Evolutionary conservation across 2,113 vertebrate species (phyloP).

Genomic region (Corythornis vintsioides): DNA sequence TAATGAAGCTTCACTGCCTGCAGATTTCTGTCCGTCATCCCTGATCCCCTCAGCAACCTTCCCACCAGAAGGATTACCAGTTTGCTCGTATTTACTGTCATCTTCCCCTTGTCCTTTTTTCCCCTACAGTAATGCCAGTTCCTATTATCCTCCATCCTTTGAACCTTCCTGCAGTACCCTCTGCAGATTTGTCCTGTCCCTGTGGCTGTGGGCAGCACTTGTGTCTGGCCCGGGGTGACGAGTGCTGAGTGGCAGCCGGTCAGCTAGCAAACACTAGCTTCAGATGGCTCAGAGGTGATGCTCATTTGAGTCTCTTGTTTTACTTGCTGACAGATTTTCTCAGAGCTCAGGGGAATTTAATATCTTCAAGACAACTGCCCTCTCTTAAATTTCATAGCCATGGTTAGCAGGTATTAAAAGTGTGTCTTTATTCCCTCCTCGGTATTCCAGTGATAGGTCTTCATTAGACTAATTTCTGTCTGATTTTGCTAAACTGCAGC

Average conservation of each 20-base stretch:
- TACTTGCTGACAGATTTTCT: not conserved
- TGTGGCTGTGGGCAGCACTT: not conserved
- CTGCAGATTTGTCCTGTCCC: not conserved
- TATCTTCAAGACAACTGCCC: not conserved
- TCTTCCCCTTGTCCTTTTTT: not conserved
- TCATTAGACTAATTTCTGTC: not conserved
- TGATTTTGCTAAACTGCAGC: not conserved
- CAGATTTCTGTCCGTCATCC: not conserved
- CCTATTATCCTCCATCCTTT: not conserved
- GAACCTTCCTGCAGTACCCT: not conserved
- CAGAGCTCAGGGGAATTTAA: not conserved
- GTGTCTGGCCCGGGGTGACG: not conserved
- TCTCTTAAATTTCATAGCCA: not conserved
- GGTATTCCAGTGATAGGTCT: not conserved
- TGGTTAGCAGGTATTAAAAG: not conserved
- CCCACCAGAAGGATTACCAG: not conserved
- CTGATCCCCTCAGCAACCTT: not conserved
- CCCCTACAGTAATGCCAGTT: not conserved
- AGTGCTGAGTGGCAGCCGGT: not conserved
- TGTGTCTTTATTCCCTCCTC: not conserved
- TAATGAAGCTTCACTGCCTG: constrained; percentile 26
- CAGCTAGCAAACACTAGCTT: not conserved
- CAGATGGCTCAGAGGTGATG: not conserved
- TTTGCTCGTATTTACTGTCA: not conserved
- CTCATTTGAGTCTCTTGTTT: not conserved